Percentiles rank a stretch among this genome's conserved stretches.
phyloP scores from a whole-genome alignment of 2,888 invertebrate genomes.

The Tinea trinotella region DNA sequence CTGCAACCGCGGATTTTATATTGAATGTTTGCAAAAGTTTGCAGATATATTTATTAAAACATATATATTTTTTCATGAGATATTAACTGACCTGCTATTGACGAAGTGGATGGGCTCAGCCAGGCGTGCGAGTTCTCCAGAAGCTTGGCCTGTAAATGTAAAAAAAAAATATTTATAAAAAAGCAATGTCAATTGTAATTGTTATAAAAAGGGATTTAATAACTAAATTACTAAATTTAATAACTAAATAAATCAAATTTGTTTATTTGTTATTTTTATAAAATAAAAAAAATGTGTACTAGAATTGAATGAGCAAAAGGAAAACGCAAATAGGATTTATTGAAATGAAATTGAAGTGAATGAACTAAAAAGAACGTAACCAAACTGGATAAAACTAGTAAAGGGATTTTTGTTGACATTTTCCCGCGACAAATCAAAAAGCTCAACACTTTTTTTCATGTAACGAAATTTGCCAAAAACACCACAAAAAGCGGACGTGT shows the following conservation, averaged over 20 bases:
- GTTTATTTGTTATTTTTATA: too few relatives aligned
- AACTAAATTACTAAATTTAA: too few relatives aligned
- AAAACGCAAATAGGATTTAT: neutral
- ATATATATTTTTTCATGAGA: too few relatives aligned
- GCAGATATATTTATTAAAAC: too few relatives aligned
- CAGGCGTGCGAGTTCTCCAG: conserved; percentile 93
- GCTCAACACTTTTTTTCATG: neutral
- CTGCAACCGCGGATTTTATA: too few relatives aligned
- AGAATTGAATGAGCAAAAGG: too few relatives aligned
- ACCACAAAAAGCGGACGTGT: neutral
- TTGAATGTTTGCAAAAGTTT: too few relatives aligned
- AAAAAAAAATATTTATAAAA: too few relatives aligned
- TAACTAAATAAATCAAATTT: too few relatives aligned
- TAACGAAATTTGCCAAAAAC: conserved; percentile 5
- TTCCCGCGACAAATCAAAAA: neutral
- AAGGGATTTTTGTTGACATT: neutral
- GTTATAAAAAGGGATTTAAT: too few relatives aligned
- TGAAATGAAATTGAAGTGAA: neutral
- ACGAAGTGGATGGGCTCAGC: conserved; percentile 91
- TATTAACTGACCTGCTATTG: conserved; percentile 87
- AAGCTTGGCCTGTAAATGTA: conserved; percentile 89
- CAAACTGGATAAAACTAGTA: neutral
- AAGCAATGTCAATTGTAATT: too few relatives aligned
- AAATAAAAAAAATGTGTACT: too few relatives aligned
- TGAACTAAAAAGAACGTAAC: neutral